A percentile compares a stretch with the other conserved stretches of the same genome.
Evolutionary conservation across 2,797 vertebrate genomes (phyloP).

Genomic region (Melopsittacus undulatus): DNA sequence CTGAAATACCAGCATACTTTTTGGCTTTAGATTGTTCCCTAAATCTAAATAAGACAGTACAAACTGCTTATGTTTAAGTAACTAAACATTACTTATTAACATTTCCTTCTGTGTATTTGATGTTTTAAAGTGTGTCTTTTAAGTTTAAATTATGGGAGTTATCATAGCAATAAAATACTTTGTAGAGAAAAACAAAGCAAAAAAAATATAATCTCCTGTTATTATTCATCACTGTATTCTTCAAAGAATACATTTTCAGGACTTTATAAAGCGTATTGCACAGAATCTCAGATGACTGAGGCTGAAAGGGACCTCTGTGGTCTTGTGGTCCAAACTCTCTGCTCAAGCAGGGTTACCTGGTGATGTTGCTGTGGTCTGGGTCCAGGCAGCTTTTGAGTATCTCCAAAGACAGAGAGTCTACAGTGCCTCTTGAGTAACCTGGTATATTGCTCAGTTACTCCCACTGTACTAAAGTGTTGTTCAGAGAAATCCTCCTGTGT

Average conservation of each 20-base stretch:
- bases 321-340: neutral
- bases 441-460: neutral
- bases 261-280: neutral
- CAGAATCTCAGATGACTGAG: neutral
- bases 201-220: neutral
- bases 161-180: neutral
- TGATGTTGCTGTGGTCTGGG: neutral
- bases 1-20: neutral
- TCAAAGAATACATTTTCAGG: neutral
- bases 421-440: neutral
- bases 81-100: neutral
- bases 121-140: neutral
- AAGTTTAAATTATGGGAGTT: neutral
- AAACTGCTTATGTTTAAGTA: neutral
- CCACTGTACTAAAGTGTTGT: neutral
- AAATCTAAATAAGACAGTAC: neutral
- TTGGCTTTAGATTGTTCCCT: neutral
- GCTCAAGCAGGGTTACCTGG: neutral
- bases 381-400: neutral
- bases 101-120: neutral
- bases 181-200: neutral
- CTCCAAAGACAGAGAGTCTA: neutral
- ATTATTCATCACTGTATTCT: neutral
- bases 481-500: neutral
- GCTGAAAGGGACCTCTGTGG: neutral